Percentiles rank a stretch among this genome's conserved stretches.
Conservation (phyloP, 2,888 invertebrate genomes). For the Pseudococcus jackbeardsleyi region DNA sequence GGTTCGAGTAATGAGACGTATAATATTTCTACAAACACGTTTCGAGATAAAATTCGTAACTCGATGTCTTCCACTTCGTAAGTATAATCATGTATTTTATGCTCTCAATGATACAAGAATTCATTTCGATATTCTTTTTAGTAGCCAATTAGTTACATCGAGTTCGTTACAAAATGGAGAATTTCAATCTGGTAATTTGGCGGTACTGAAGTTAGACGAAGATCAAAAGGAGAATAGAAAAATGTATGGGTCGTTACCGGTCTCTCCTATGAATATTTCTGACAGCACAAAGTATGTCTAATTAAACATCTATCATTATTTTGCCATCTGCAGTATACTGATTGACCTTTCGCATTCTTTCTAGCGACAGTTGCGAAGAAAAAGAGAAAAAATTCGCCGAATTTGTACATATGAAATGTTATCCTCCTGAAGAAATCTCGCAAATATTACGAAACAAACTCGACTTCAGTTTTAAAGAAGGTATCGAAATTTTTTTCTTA, state of each 20-base stretch:
- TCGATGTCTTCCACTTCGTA: not conserved
- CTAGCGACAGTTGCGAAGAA: constrained; percentile 54
- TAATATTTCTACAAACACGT: not conserved
- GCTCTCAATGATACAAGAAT: not conserved
- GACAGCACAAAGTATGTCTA: not conserved
- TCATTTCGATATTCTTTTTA: not conserved
- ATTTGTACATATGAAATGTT: constrained; percentile 55
- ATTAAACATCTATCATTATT: too few relatives aligned
- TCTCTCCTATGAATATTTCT: constrained; percentile 58
- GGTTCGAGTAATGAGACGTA: not conserved
- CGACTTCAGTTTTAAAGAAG: not conserved
- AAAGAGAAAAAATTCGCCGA: constrained; percentile 49
- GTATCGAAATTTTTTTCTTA: not conserved
- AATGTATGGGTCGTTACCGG: constrained; percentile 56
- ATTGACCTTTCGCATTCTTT: too few relatives aligned
- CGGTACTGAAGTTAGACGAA: constrained; percentile 57
- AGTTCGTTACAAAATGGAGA: constrained; percentile 17
- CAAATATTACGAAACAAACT: constrained; percentile 48
- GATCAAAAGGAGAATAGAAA: constrained; percentile 64
- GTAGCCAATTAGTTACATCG: not conserved
- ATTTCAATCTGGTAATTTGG: constrained; percentile 52
- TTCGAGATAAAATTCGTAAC: constrained; percentile 7
- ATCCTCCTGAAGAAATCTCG: constrained; percentile 60
- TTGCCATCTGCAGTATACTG: not conserved
- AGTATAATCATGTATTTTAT: not conserved